Evolutionary conservation across 2,797 vertebrate species (phyloP).

Genomic region (Enteromius anoplus): DNA sequence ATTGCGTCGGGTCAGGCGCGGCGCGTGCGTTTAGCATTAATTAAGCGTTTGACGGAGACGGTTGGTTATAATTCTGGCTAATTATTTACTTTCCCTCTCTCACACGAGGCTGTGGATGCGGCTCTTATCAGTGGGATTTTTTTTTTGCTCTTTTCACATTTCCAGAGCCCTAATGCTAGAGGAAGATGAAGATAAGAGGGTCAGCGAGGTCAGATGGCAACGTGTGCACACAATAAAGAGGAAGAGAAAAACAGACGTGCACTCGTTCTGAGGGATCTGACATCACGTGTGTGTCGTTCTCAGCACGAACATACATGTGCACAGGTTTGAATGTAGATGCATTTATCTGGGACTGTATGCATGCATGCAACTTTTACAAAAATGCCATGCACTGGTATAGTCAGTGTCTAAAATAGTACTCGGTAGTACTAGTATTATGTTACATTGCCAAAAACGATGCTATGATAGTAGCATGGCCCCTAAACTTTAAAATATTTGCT

Average conservation of each 20-base stretch:
- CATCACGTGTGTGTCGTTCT: conserved; percentile 5
- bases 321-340: background rate
- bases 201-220: conserved; percentile 21
- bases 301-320: conserved; percentile 36
- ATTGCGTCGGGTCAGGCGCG: background rate
- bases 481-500: too few species aligned
- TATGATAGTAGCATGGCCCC: background rate
- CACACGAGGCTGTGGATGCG: background rate
- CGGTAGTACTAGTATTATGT: background rate
- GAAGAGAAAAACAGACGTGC: background rate
- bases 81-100: background rate
- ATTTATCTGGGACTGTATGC: background rate
- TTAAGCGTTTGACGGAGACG: background rate
- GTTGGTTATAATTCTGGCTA: background rate
- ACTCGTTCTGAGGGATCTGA: background rate
- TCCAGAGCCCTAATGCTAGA: background rate
- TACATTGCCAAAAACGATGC: background rate
- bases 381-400: background rate
- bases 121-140: conserved; percentile 8
- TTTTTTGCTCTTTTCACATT: background rate
- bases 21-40: background rate
- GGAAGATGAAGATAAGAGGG: conserved; percentile 32
- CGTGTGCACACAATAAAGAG: background rate
- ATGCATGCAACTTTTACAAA: background rate
- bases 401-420: background rate